A percentile compares a stretch with the other conserved stretches of the same genome.
These are phyloP conservation scores for Microctonus brassicae DNA, from an alignment of 2,888 invertebrate genomes.

Conservation along the genomic window DNA sequence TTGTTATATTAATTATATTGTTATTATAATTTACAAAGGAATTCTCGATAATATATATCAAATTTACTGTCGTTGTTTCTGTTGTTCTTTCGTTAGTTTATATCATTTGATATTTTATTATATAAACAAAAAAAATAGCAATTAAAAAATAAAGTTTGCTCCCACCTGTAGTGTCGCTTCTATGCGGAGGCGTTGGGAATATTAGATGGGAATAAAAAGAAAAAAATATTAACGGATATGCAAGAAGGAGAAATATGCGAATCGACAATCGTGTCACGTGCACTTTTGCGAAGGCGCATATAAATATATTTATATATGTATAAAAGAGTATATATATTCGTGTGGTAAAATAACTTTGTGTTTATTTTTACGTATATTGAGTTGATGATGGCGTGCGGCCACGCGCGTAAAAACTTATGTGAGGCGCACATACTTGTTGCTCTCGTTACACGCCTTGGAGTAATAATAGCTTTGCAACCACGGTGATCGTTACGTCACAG, in stretches of 20 bases:
- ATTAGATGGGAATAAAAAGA: not conserved
- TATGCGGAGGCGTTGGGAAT: not conserved
- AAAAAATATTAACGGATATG: not conserved
- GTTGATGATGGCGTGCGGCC: not conserved
- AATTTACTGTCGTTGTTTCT: no score
- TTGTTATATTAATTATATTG: no score
- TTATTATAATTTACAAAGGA: not conserved
- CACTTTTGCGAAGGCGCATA: conserved; percentile 41
- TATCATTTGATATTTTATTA: no score
- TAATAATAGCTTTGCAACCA: conserved; percentile 46
- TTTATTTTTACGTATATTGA: not conserved
- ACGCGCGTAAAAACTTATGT: not conserved
- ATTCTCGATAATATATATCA: no score
- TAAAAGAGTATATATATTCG: not conserved
- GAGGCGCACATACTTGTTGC: conserved; percentile 45
- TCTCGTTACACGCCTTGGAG: conserved; percentile 45
- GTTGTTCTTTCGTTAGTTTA: no score
- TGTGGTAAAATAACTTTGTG: not conserved
- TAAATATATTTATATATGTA: not conserved
- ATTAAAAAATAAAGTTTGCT: not conserved
- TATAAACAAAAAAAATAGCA: not conserved
- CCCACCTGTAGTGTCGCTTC: not conserved
- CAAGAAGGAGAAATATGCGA: not conserved
- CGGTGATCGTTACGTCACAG: conserved; percentile 20
- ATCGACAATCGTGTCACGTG: conserved; percentile 56